Evolutionary conservation across 2,113 vertebrate genomes (phyloP).

Genomic region (Pedionomus torquatus): DNA sequence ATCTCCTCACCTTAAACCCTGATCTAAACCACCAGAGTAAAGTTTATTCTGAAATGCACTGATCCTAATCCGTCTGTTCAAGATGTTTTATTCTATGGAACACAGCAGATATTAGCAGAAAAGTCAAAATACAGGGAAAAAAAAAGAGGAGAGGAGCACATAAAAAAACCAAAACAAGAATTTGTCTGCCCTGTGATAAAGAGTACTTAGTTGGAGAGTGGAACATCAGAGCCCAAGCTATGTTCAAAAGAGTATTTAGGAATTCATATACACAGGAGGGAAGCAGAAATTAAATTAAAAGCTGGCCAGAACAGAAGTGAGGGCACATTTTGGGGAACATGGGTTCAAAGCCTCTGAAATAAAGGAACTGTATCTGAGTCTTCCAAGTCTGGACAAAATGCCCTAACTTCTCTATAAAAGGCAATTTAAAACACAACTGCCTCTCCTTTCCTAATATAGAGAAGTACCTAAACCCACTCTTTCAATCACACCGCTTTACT

Average conservation of each 20-base stretch:
- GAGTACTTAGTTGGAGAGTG: not conserved
- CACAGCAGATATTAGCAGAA: not conserved
- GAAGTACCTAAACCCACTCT: not conserved
- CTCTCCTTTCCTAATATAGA: not conserved
- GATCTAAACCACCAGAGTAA: not conserved
- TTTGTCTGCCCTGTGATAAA: not conserved
- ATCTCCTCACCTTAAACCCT: not conserved
- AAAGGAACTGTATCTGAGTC: not conserved
- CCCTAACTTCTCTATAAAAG: not conserved
- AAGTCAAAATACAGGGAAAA: rapidly evolving
- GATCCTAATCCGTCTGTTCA: not conserved
- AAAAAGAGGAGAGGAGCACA: not conserved
- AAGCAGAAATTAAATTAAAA: not conserved
- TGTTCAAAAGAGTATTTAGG: not conserved
- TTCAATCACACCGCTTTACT: not conserved
- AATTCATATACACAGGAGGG: not conserved
- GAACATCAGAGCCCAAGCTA: not conserved
- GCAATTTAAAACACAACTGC: not conserved
- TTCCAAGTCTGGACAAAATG: not conserved
- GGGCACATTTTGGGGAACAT: not conserved
- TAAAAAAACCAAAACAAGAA: not conserved
- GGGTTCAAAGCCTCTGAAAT: not conserved
- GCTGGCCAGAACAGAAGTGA: not conserved
- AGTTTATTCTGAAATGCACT: not conserved
- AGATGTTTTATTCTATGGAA: not conserved